These are phyloP conservation scores for Marmota monax DNA, from an alignment of 2,113 vertebrate genomes.

Conservation along the genomic window DNA sequence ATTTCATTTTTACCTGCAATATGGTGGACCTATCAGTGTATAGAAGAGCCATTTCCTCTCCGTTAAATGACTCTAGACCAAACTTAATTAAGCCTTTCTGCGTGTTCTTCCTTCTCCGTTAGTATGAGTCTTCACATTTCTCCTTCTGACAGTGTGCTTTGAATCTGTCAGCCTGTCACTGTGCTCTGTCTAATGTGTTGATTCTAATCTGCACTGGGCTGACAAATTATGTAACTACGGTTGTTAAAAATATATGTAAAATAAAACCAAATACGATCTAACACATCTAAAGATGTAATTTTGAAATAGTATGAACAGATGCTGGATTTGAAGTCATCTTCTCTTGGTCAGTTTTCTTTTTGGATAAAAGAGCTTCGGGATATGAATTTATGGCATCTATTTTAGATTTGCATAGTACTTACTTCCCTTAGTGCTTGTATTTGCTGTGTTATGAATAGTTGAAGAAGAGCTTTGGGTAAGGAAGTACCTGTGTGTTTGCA, in stretches of 20 bases:
- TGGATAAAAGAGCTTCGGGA: not conserved
- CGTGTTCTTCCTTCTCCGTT: not conserved
- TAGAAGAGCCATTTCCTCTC: not conserved
- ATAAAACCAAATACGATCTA: constrained; percentile 52
- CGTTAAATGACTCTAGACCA: not conserved
- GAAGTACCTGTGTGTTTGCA: not conserved
- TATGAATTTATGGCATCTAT: not conserved
- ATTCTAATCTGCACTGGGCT: constrained; percentile 57
- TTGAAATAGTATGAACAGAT: not conserved
- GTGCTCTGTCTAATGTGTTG: constrained; percentile 29
- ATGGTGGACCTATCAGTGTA: rapidly evolving
- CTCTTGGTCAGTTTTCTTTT: constrained; percentile 29
- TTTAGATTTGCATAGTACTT: not conserved
- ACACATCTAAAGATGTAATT: constrained; percentile 45
- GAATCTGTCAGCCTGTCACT: constrained; percentile 1
- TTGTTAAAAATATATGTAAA: constrained; percentile 54
- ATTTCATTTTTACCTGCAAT: not conserved
- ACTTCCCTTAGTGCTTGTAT: not conserved
- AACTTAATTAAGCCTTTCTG: not conserved
- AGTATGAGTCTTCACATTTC: constrained; percentile 12
- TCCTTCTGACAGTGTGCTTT: not conserved
- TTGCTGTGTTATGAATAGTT: not conserved
- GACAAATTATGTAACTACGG: constrained; percentile 67
- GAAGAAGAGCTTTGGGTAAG: not conserved
- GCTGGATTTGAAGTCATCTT: constrained; percentile 30